Percentiles rank a stretch among this genome's conserved stretches.
These are phyloP conservation scores for Trachelus iudaicus DNA, from an alignment of 2,888 invertebrate genomes.

Conservation along the genomic window DNA sequence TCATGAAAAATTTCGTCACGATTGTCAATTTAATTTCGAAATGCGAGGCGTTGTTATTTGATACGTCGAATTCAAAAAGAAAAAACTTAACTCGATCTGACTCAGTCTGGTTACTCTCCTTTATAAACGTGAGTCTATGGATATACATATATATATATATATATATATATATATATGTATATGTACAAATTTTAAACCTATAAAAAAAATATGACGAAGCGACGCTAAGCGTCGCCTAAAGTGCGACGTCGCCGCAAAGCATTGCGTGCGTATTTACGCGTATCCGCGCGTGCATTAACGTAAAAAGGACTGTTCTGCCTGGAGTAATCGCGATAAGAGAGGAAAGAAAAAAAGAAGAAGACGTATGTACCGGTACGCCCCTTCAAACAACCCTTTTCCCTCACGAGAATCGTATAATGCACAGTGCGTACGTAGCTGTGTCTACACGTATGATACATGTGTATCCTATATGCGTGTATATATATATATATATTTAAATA, in stretches of 20 bases:
- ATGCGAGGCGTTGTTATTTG: no score
- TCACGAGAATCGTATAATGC: neutral
- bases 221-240: neutral
- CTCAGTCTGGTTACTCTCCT: neutral
- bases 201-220: neutral
- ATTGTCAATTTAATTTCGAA: neutral
- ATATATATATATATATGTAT: neutral
- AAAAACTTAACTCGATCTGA: neutral
- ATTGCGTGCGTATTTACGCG: neutral
- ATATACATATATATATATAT: no score
- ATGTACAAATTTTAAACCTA: neutral
- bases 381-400: neutral
- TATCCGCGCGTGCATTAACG: neutral
- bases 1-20: neutral
- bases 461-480: no score
- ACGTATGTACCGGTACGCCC: neutral
- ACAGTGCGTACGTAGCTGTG: neutral
- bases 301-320: neutral
- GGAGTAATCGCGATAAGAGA: neutral
- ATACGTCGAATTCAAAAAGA: neutral
- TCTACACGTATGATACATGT: neutral
- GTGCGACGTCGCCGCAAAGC: neutral
- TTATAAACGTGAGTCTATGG: neutral
- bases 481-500: neutral
- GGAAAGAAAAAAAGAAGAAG: neutral